Evolutionary conservation across 1,140 invertebrate species (phyloP).

Genomic region (Zaprionus capensis): DNA sequence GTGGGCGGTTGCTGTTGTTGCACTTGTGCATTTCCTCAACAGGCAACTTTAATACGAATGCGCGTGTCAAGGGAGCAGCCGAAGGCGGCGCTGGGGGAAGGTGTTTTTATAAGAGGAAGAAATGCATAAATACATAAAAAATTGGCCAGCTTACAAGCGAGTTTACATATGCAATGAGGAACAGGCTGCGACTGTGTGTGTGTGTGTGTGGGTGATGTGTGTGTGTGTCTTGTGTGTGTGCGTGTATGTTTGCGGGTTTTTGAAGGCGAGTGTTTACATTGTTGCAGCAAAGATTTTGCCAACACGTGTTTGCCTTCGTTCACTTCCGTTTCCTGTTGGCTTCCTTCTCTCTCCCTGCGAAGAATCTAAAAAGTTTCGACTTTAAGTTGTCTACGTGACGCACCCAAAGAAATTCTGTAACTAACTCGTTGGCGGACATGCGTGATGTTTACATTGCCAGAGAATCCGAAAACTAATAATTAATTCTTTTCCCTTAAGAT

Average conservation of each 20-base stretch:
- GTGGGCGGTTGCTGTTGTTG: slow-evolving; percentile 39
- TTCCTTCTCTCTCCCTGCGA: slow-evolving; percentile 10
- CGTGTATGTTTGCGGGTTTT: slow-evolving; percentile 18
- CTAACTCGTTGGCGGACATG: background rate
- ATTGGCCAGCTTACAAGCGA: slow-evolving; percentile 78
- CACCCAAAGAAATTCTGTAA: slow-evolving; percentile 9
- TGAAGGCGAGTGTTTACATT: slow-evolving; percentile 58
- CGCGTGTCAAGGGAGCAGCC: background rate
- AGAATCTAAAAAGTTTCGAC: slow-evolving; percentile 39
- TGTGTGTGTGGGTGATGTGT: slow-evolving; percentile 14
- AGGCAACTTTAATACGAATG: slow-evolving; percentile 62
- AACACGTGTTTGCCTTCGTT: slow-evolving; percentile 75
- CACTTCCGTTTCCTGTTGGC: slow-evolving; percentile 63
- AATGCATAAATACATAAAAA: slow-evolving; percentile 82
- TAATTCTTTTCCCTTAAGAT: no score
- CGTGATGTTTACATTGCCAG: background rate
- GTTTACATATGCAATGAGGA: slow-evolving; percentile 73
- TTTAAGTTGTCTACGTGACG: slow-evolving; percentile 48
- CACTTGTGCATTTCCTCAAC: slow-evolving; percentile 63
- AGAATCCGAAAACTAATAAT: background rate
- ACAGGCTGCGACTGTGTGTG: slow-evolving; percentile 1
- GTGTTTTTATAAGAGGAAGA: slow-evolving; percentile 49
- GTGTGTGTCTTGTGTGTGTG: slow-evolving; percentile 18
- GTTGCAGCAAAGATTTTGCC: slow-evolving; percentile 71
- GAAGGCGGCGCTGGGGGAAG: slow-evolving; percentile 3